phyloP scores from a whole-genome alignment of 2,797 vertebrate species.

The Apogon talboti region DNA sequence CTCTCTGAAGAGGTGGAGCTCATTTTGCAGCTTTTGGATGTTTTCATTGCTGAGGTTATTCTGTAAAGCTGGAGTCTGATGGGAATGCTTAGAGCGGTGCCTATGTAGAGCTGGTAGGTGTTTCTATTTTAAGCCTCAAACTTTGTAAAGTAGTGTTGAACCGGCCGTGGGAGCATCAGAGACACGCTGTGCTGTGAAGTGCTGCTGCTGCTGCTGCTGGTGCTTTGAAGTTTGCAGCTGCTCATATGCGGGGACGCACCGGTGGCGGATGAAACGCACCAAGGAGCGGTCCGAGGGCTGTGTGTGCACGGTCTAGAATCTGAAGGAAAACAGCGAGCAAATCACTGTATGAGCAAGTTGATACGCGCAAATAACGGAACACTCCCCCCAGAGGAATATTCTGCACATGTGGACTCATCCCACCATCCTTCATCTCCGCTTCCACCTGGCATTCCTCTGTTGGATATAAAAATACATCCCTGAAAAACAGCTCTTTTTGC shows the following conservation, averaged over 20 bases:
- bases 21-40: too few species aligned
- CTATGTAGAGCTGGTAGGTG: too few species aligned
- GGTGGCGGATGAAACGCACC: not conserved
- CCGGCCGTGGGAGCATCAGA: too few species aligned
- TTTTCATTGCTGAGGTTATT: too few species aligned
- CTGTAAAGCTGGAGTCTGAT: too few species aligned
- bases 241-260: not conserved
- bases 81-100: too few species aligned
- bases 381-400: slow-evolving; percentile 9
- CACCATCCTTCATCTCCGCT: not conserved
- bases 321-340: not conserved
- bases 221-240: not conserved
- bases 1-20: not conserved
- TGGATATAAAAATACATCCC: slow-evolving; percentile 23
- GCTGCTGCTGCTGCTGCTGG: too few species aligned
- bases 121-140: too few species aligned
- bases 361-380: slow-evolving; percentile 14
- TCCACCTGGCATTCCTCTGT: not conserved
- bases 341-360: not conserved
- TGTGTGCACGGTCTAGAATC: not conserved
- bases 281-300: not conserved
- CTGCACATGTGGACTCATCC: slow-evolving; percentile 16
- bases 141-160: too few species aligned
- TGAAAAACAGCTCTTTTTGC: slow-evolving; percentile 1
- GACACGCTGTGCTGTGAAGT: too few species aligned